phyloP scores from a whole-genome alignment of 2,797 vertebrate genomes.

The Rhyacichthys aspro region DNA sequence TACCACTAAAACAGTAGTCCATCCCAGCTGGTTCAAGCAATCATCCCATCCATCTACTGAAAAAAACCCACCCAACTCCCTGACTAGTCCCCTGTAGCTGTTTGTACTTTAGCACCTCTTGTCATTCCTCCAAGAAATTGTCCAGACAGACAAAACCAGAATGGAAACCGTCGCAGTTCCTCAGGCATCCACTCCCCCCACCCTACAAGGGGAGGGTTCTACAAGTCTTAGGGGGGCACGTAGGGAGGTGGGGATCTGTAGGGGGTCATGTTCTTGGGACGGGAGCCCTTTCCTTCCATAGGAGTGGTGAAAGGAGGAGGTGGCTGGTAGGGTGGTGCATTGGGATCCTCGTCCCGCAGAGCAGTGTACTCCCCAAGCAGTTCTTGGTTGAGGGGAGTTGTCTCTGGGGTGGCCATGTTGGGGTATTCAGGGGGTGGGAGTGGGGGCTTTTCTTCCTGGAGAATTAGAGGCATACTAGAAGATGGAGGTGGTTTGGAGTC shows the following conservation, averaged over 20 bases:
- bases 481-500: conserved; percentile 96
- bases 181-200: conserved; percentile 76
- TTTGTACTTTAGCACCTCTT: conserved; percentile 74
- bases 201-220: conserved; percentile 67
- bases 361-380: conserved; percentile 92
- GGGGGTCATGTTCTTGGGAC: conserved; percentile 99
- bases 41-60: conserved; percentile 35
- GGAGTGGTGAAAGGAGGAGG: conserved; percentile 94
- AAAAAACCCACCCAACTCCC: conserved; percentile 44
- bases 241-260: conserved; percentile 98
- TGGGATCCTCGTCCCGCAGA: conserved; percentile 92
- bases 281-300: conserved; percentile 96
- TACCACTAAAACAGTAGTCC: conserved; percentile 62
- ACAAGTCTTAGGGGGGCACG: conserved; percentile 91
- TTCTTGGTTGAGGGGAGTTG: conserved; percentile 94
- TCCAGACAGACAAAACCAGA: conserved; percentile 85
- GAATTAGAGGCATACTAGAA: conserved; percentile 95
- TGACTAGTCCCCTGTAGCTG: conserved; percentile 61
- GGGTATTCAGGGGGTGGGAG: conserved; percentile 96
- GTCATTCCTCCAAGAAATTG: conserved; percentile 69
- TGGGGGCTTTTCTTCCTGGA: conserved; percentile 96
- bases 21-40: conserved; percentile 59
- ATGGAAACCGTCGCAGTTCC: conserved; percentile 86
- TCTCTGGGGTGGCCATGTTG: conserved; percentile 91
- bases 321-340: conserved; percentile 94